Evolutionary conservation across 2,797 vertebrate genomes (phyloP).

Genomic region (Gallinago nigripennis): DNA sequence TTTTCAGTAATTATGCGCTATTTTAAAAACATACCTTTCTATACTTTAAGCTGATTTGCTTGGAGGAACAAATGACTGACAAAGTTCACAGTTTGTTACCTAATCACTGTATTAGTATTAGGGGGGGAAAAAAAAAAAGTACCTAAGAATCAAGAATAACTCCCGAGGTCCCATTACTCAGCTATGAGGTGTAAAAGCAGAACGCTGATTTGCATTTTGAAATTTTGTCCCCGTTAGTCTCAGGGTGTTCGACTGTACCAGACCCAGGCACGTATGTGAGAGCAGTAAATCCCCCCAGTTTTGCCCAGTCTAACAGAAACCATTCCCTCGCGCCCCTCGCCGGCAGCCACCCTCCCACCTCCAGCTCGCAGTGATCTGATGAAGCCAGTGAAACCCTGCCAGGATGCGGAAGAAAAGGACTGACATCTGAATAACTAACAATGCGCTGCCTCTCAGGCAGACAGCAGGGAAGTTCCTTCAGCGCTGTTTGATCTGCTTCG

Average conservation of each 20-base stretch:
- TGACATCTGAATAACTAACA: conserved; percentile 15
- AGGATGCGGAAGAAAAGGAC: conserved; percentile 19
- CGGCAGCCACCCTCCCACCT: conserved; percentile 19
- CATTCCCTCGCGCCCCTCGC: background rate
- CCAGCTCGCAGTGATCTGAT: background rate
- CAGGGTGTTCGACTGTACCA: background rate
- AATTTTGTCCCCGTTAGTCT: background rate
- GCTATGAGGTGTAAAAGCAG: conserved; percentile 1
- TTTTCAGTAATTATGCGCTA: background rate
- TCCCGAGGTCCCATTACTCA: background rate
- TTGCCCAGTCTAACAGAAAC: background rate
- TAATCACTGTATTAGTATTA: conserved; percentile 41
- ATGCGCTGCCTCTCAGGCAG: conserved; percentile 20
- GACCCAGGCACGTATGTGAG: accelerated
- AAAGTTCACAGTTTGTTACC: conserved; percentile 59
- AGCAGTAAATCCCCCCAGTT: background rate
- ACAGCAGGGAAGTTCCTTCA: conserved; percentile 63
- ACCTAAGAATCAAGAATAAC: conserved; percentile 37
- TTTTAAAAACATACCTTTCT: background rate
- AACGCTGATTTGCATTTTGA: conserved; percentile 1
- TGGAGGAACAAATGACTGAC: conserved; percentile 55
- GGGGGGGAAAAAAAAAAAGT: background rate
- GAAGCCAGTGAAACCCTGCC: conserved; percentile 49
- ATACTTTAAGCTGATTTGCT: conserved; percentile 36
- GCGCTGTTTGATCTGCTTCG: background rate